Conservation (phyloP, 2,888 invertebrate species). For the Tortrix viridana region DNA sequence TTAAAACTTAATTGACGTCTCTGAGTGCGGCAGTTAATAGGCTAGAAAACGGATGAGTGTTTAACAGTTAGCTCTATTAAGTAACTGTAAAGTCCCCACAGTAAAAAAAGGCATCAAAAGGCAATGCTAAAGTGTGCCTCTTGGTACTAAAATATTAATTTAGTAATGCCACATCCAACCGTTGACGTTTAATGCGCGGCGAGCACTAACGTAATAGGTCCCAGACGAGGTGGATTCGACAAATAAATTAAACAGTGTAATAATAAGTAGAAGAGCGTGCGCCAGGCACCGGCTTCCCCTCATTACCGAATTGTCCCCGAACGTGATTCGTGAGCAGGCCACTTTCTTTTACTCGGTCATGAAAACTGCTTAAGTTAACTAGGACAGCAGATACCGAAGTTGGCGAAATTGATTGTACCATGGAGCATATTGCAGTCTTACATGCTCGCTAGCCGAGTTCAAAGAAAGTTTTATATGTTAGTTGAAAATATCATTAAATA, state of each 20-base stretch:
- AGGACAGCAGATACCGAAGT: slow-evolving; percentile 50
- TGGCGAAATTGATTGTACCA: slow-evolving; percentile 46
- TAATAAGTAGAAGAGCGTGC: slow-evolving; percentile 65
- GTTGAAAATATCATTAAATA: neutral
- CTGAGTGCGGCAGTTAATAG: no score
- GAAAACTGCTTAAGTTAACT: slow-evolving; percentile 52
- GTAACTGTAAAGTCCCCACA: no score
- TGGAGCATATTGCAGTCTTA: slow-evolving; percentile 25
- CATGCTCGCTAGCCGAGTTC: slow-evolving; percentile 1
- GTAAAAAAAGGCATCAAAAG: no score
- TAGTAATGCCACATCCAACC: slow-evolving; percentile 44
- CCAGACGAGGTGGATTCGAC: slow-evolving; percentile 63
- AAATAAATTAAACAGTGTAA: slow-evolving; percentile 76
- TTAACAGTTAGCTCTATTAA: no score
- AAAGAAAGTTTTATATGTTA: neutral
- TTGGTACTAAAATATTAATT: neutral
- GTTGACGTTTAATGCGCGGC: slow-evolving; percentile 34
- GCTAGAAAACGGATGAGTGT: no score
- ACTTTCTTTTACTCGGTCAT: slow-evolving; percentile 56
- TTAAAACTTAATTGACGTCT: no score
- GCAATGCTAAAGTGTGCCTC: no score
- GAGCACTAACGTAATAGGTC: slow-evolving; percentile 56
- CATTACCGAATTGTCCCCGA: slow-evolving; percentile 74
- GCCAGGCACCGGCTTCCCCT: slow-evolving; percentile 69
- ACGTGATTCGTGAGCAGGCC: slow-evolving; percentile 61